phyloP scores from a whole-genome alignment of 1,140 invertebrate genomes.

The Plectrocnemia conspersa region DNA sequence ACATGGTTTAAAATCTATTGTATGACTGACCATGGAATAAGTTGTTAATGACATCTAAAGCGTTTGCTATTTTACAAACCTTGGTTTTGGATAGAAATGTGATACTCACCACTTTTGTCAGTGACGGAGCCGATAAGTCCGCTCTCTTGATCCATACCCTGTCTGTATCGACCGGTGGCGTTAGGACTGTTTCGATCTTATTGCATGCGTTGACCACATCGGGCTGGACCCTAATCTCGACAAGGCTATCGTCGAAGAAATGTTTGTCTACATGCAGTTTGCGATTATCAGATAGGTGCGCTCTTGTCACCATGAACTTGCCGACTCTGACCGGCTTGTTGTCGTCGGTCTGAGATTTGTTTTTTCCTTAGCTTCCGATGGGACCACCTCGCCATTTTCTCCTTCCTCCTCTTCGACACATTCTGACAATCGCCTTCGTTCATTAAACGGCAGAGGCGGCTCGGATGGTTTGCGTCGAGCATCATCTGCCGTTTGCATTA shows the following conservation, averaged over 20 bases:
- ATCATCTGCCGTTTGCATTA: constrained; percentile 5
- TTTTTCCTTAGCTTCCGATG: constrained; percentile 17
- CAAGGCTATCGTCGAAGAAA: constrained; percentile 74
- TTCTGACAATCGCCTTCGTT: constrained; percentile 68
- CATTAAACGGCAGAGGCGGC: constrained; percentile 55
- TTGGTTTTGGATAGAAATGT: background rate
- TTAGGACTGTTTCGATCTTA: constrained; percentile 28
- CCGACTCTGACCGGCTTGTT: constrained; percentile 13
- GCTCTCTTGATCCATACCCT: constrained; percentile 66
- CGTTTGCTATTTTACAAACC: no score
- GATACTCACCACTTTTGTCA: background rate
- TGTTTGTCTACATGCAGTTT: constrained; percentile 67
- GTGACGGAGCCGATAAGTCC: constrained; percentile 34
- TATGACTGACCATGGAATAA: no score
- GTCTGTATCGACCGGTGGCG: constrained; percentile 57
- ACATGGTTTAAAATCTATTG: no score
- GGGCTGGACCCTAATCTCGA: constrained; percentile 67
- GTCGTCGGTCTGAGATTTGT: constrained; percentile 3
- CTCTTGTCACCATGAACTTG: constrained; percentile 30
- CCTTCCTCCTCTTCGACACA: constrained; percentile 78
- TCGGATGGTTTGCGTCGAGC: constrained; percentile 34
- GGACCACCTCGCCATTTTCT: constrained; percentile 61
- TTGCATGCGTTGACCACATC: constrained; percentile 63
- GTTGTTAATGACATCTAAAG: no score
- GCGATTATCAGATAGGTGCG: constrained; percentile 48